These are phyloP conservation scores for Indicator maculatus DNA, from an alignment of 2,113 vertebrate species.

Conservation along the genomic window DNA sequence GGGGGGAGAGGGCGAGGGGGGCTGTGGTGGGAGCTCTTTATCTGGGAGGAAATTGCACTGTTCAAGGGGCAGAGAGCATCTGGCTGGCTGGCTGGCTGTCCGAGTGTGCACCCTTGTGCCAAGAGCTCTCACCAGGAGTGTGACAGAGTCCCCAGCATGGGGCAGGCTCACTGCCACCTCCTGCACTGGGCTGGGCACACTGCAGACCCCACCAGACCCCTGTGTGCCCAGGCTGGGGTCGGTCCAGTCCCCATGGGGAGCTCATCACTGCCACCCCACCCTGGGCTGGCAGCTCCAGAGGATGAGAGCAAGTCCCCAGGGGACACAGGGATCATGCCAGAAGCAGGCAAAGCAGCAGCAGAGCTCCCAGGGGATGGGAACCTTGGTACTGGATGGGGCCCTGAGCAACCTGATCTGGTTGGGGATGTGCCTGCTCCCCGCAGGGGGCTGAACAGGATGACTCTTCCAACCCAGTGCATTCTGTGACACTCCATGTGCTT, in stretches of 20 bases:
- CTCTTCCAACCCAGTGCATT: no score
- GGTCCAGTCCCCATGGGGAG: accelerated
- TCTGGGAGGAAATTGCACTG: slow-evolving; percentile 24
- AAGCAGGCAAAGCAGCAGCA: neutral
- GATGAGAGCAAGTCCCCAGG: neutral
- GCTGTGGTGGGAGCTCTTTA: slow-evolving; percentile 18
- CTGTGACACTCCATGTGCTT: neutral
- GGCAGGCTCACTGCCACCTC: neutral
- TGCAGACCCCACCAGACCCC: accelerated
- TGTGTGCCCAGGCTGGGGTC: neutral
- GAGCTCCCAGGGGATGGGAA: neutral
- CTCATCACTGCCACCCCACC: neutral
- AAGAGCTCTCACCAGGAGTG: neutral
- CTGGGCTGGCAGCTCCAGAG: neutral
- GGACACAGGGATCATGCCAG: accelerated
- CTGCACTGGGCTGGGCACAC: accelerated
- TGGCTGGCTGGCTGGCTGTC: neutral
- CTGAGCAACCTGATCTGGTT: no score
- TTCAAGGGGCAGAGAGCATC: neutral
- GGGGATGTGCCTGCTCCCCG: no score
- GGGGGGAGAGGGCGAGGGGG: neutral
- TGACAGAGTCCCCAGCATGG: neutral
- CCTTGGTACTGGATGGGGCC: neutral
- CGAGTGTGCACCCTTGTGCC: neutral
- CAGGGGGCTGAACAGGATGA: no score